These are phyloP conservation scores for Siniperca chuatsi DNA, from an alignment of 2,113 vertebrate genomes.

Conservation along the genomic window DNA sequence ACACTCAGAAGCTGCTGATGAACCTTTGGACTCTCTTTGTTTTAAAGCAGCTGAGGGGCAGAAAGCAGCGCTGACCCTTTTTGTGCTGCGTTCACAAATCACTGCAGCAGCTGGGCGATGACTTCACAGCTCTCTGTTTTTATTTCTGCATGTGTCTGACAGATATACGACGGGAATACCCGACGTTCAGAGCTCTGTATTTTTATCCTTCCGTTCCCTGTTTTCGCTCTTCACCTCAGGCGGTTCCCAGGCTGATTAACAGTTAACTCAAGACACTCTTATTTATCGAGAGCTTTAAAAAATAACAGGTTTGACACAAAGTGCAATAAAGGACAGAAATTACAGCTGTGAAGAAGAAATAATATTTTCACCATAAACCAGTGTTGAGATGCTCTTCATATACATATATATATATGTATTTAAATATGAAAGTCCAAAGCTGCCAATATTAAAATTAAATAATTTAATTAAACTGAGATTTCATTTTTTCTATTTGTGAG, in stretches of 20 bases:
- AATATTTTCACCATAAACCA: neutral
- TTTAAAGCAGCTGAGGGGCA: constrained; percentile 6
- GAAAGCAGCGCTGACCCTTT: constrained; percentile 9
- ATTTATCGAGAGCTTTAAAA: constrained; percentile 23
- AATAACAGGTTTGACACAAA: constrained; percentile 6
- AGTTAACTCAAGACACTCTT: neutral
- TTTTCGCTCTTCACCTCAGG: constrained; percentile 27
- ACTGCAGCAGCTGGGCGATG: constrained; percentile 18
- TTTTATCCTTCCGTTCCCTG: constrained; percentile 18
- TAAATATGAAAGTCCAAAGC: neutral
- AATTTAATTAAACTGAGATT: no score
- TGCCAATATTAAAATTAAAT: no score
- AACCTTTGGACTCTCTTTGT: constrained; percentile 5
- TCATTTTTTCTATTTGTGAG: neutral
- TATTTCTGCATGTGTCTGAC: neutral
- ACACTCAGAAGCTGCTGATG: neutral
- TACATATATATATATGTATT: no score
- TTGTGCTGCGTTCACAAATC: constrained; percentile 17
- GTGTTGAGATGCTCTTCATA: neutral
- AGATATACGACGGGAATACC: constrained; percentile 11
- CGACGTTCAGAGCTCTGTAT: neutral
- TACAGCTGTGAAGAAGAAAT: neutral
- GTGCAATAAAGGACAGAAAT: neutral
- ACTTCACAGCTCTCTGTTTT: constrained; percentile 17
- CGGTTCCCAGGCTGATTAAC: constrained; percentile 32